These are phyloP conservation scores for Sminthopsis crassicaudata DNA, from an alignment of 2,113 vertebrate species.

Conservation along the genomic window DNA sequence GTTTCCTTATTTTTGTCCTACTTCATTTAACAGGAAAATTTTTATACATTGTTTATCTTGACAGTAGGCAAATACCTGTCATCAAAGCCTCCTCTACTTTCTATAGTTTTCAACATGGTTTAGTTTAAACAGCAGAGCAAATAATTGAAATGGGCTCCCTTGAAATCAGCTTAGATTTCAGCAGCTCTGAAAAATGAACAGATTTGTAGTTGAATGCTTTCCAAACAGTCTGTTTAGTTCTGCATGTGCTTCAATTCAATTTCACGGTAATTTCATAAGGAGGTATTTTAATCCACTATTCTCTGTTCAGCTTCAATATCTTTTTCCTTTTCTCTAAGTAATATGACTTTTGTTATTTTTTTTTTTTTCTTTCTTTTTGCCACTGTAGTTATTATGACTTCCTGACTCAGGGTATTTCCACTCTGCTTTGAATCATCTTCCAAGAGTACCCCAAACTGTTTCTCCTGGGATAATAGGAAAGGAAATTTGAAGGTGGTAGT, in stretches of 20 bases:
- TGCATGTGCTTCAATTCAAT: slow-evolving; percentile 78
- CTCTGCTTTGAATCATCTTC: slow-evolving; percentile 68
- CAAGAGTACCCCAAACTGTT: slow-evolving; percentile 60
- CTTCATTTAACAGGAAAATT: not conserved
- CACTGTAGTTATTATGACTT: slow-evolving; percentile 65
- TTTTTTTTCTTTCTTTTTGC: slow-evolving; percentile 34
- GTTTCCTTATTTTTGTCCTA: not conserved
- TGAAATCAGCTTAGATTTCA: slow-evolving; percentile 79
- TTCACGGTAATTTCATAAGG: slow-evolving; percentile 82
- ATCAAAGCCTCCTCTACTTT: not conserved
- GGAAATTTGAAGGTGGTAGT: not conserved
- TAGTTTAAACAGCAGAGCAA: slow-evolving; percentile 69
- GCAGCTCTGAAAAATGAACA: slow-evolving; percentile 63
- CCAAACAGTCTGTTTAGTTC: slow-evolving; percentile 81
- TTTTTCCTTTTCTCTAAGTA: slow-evolving; percentile 71
- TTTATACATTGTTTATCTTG: slow-evolving; percentile 23
- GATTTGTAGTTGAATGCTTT: slow-evolving; percentile 78
- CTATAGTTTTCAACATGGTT: slow-evolving; percentile 44
- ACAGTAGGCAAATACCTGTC: slow-evolving; percentile 38
- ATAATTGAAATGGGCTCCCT: slow-evolving; percentile 76
- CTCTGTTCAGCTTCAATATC: slow-evolving; percentile 51
- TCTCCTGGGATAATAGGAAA: slow-evolving; percentile 26
- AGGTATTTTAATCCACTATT: slow-evolving; percentile 79
- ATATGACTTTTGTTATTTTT: slow-evolving; percentile 39
- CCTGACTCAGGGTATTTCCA: slow-evolving; percentile 63